Conservation (phyloP, 2,888 invertebrate genomes). For the Brachyptera risi region DNA sequence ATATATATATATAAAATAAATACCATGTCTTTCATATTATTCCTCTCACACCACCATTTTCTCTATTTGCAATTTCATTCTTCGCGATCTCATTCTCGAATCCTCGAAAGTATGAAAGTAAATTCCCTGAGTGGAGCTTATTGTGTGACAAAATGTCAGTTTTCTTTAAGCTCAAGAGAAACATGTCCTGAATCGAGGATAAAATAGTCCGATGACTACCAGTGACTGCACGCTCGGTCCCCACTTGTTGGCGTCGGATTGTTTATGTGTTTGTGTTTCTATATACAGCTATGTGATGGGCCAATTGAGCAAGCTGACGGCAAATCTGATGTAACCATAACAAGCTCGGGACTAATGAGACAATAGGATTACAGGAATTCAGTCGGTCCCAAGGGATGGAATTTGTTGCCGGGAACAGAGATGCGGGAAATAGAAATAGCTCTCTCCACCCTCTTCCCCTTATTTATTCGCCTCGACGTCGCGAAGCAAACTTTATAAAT, state of each 20-base stretch:
- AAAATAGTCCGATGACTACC: no score
- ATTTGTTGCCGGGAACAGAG: slow-evolving; percentile 12
- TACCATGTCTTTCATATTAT: no score
- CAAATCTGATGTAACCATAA: no score
- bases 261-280: neutral
- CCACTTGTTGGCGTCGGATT: no score
- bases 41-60: neutral
- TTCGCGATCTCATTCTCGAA: neutral
- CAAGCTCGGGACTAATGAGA: slow-evolving; percentile 27
- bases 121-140: slow-evolving; percentile 25
- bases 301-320: neutral
- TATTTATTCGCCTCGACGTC: no score
- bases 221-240: no score
- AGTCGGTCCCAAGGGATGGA: slow-evolving; percentile 29
- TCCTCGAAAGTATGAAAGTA: slow-evolving; percentile 7
- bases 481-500: neutral
- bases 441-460: no score
- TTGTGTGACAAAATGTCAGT: slow-evolving; percentile 29
- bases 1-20: no score
- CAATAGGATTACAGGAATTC: slow-evolving; percentile 25
- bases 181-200: neutral
- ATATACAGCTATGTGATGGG: neutral
- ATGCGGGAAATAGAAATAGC: neutral
- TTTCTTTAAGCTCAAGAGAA: slow-evolving; percentile 6
- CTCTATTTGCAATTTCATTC: neutral